Conservation (phyloP, 35 echinoderm and acorn worm genomes). For the Lytechinus pictus region DNA sequence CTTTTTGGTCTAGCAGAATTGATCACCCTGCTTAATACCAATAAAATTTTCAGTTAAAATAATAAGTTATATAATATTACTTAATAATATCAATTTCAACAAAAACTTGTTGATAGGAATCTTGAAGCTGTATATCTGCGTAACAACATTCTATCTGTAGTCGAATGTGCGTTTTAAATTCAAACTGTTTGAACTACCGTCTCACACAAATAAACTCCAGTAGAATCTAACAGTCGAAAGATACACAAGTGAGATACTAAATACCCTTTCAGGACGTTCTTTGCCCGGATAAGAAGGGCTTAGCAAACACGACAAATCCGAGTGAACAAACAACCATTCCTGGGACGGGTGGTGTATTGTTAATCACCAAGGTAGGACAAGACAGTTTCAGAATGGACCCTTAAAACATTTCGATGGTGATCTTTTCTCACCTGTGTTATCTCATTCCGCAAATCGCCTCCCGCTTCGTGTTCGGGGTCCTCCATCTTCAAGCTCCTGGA, state of each 20-base stretch:
- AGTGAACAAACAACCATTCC: constrained; percentile 3
- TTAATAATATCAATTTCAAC: no score
- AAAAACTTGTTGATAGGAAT: no score
- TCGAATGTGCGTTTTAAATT: no score
- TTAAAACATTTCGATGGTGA: background rate
- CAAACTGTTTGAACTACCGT: background rate
- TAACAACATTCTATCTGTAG: no score
- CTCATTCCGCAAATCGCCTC: background rate
- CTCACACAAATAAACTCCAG: background rate
- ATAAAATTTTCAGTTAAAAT: no score
- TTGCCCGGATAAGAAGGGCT: constrained; percentile 20
- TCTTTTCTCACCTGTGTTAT: background rate
- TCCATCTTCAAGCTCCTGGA: background rate
- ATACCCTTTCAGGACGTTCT: background rate
- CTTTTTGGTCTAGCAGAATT: no score
- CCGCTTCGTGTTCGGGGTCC: background rate
- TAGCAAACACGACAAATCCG: constrained; percentile 41
- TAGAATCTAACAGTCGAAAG: background rate
- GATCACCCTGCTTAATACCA: no score
- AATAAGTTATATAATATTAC: no score
- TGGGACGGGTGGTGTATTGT: constrained; percentile 40
- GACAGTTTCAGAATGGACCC: background rate
- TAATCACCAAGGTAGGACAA: background rate
- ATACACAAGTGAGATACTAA: background rate
- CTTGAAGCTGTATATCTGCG: no score